phyloP scores from a whole-genome alignment of 1,140 invertebrate species.

The Oedothorax gibbosus region DNA sequence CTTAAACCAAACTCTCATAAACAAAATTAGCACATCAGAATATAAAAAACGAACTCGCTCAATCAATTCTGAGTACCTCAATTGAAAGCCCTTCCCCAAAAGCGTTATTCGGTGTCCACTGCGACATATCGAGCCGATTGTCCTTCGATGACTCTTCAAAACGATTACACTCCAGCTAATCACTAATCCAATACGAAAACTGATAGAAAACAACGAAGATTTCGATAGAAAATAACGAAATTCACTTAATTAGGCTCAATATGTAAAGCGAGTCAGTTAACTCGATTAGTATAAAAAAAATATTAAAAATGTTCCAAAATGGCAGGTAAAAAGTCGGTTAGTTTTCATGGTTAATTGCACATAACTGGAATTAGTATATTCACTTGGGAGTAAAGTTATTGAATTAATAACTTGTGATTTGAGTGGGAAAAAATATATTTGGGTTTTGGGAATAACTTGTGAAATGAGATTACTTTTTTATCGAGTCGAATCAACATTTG shows the following conservation, averaged over 20 bases:
- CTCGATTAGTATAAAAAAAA: constrained; percentile 19
- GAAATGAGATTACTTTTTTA: constrained; percentile 21
- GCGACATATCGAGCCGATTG: background rate
- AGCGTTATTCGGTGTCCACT: constrained; percentile 1
- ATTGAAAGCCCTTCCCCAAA: background rate
- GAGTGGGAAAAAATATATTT: background rate
- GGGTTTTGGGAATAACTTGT: constrained; percentile 8
- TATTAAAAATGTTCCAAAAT: background rate
- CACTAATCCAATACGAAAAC: constrained; percentile 28
- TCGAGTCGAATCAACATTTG: background rate
- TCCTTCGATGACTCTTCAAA: constrained; percentile 18
- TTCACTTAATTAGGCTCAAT: constrained; percentile 27
- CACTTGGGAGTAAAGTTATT: constrained; percentile 22
- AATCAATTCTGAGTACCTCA: too few species aligned
- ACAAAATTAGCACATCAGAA: too few species aligned
- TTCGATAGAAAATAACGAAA: constrained; percentile 19
- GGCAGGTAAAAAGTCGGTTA: background rate
- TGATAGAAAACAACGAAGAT: background rate
- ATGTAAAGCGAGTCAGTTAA: constrained; percentile 29
- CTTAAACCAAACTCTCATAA: too few species aligned
- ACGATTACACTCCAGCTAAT: constrained; percentile 27
- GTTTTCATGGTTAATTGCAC: constrained; percentile 27
- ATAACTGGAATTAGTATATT: constrained; percentile 28
- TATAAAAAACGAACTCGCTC: too few species aligned
- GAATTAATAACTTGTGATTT: constrained; percentile 31